Evolutionary conservation across 2,113 vertebrate genomes (phyloP), one percentile per base, ranked within the genome.

Genomic region (Meriones unguiculatus): DNA sequence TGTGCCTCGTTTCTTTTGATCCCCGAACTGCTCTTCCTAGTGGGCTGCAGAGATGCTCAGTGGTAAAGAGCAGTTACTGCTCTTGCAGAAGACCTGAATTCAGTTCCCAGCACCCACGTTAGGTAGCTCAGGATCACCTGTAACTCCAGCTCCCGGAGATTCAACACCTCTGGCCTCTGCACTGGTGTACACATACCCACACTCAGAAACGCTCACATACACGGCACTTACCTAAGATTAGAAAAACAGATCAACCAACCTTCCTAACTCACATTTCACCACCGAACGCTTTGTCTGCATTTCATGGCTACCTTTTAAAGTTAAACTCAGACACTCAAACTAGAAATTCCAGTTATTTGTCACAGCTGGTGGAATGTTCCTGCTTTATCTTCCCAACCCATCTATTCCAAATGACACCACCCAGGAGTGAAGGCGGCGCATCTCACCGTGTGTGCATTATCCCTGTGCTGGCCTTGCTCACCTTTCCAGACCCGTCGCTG

Each of bases 341-440:
- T 82, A 38, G 75, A 89, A 90, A n/a, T 22, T 41, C 35, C 77
- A 90, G 69, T 52, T 18, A 52, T n/a, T 69, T 50, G 24, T 2
- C 81, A 85, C 17, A 57, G 28, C 91, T 89, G 28, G 6, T 77
- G 69, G 41, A 65, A 50, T 80, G 28, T 92, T 69, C 87, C 78
- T 87, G 52, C 70, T 90, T 94, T 41, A 38, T 15, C 70, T 30
- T 93, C 85, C 89, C 90, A 82, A 89, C n/a, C 57, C 38, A 8
- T 54, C 76, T 91, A 20, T 75, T 82, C 12, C 30, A 41, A 10
- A 80, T 32, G 57, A 62, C 22, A n/a, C 24, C 59, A 92, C 41
- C 54, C 18, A 17, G 38, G 75, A 87, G 35, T 28, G 54, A 90
- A 70, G 28, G 70, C 28, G 65, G 81, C 54, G 0, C 59, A 35